Evolutionary conservation across 2,797 vertebrate genomes (phyloP).

Genomic region (Leptodactylus fallax): DNA sequence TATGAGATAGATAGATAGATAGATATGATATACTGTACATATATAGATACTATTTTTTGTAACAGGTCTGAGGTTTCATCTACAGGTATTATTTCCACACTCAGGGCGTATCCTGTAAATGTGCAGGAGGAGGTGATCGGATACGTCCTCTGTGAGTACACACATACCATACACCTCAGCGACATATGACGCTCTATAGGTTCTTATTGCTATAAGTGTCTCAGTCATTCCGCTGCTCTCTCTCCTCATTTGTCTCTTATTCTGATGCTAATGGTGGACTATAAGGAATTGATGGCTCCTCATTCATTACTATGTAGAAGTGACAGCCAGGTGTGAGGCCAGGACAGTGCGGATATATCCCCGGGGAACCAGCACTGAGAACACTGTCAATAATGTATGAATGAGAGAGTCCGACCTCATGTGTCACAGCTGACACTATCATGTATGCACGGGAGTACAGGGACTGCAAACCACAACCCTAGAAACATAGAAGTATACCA

Average conservation of each 20-base stretch:
- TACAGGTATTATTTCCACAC: too few relatives aligned
- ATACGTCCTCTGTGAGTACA: too few relatives aligned
- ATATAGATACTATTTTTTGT: too few relatives aligned
- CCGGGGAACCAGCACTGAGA: slow-evolving; percentile 53
- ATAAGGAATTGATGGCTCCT: neutral
- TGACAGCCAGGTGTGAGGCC: slow-evolving; percentile 1
- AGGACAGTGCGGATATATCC: neutral
- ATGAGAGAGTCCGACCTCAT: slow-evolving; percentile 39
- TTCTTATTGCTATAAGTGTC: neutral
- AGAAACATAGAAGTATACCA: neutral
- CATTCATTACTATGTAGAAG: neutral
- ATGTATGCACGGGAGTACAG: neutral
- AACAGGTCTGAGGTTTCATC: too few relatives aligned
- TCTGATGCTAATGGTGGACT: neutral
- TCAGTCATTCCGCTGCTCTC: too few relatives aligned
- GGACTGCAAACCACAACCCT: neutral
- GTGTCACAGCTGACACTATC: neutral
- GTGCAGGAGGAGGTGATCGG: too few relatives aligned
- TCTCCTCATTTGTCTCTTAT: neutral
- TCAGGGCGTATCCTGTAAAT: too few relatives aligned
- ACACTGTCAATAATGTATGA: slow-evolving; percentile 70
- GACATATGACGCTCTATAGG: too few relatives aligned
- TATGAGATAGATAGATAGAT: neutral
- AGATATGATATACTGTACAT: neutral
- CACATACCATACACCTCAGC: neutral